Percentiles rank a stretch among this genome's conserved stretches.
Evolutionary conservation across 2,888 invertebrate genomes (phyloP).

Genomic region (Dyspetes luteomarginatus): DNA sequence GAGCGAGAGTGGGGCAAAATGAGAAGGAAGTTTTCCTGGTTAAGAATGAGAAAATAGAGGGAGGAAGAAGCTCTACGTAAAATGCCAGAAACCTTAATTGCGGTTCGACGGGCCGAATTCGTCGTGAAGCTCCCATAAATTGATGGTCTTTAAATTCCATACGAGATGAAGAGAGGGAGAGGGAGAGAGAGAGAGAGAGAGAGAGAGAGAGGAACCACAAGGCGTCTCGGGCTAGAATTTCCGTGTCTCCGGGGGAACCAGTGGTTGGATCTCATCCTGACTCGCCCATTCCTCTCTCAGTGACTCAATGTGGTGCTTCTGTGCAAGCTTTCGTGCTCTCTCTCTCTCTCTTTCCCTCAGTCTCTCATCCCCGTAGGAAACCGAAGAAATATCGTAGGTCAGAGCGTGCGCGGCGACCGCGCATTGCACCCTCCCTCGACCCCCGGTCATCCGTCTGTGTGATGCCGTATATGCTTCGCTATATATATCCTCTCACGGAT

Average conservation of each 20-base stretch:
- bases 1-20: conserved; percentile 15
- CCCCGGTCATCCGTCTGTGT: conserved; percentile 55
- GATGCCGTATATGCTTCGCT: no score
- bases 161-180: conserved; percentile 3
- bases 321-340: conserved; percentile 29
- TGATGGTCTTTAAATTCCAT: conserved; percentile 63
- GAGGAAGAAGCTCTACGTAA: conserved; percentile 3
- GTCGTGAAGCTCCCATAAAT: conserved; percentile 64
- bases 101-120: conserved; percentile 66
- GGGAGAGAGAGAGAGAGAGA: conserved; percentile 27
- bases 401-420: conserved; percentile 56
- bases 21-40: conserved; percentile 27
- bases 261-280: conserved; percentile 53
- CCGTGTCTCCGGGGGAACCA: conserved; percentile 35
- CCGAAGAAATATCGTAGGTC: conserved; percentile 68
- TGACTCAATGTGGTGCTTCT: conserved; percentile 41
- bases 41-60: conserved; percentile 23
- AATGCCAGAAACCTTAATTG: conserved; percentile 59
- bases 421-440: conserved; percentile 46
- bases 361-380: conserved; percentile 60
- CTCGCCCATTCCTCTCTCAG: conserved; percentile 39
- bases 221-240: conserved; percentile 40
- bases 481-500: conserved; percentile 34
- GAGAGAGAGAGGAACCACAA: not conserved
- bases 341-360: conserved; percentile 43